These are phyloP conservation scores for Ecliptopera silaceata DNA, from an alignment of 2,888 invertebrate genomes.

Conservation along the genomic window DNA sequence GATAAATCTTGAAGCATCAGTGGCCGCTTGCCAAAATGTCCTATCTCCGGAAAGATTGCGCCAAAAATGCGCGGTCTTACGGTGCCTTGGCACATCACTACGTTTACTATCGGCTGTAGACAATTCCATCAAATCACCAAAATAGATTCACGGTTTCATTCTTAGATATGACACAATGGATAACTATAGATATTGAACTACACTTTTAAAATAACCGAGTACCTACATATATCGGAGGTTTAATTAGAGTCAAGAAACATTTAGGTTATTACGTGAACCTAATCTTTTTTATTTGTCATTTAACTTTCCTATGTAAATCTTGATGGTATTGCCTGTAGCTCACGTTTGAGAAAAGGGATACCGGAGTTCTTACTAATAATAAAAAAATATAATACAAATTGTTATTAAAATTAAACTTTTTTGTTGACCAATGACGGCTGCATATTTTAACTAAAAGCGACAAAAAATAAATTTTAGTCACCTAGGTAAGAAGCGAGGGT, in stretches of 20 bases:
- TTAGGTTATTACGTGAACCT: no score
- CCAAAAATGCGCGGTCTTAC: conserved; percentile 16
- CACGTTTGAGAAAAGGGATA: conserved; percentile 15
- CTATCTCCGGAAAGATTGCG: conserved; percentile 23
- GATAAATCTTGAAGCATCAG: neutral
- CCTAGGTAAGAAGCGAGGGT: no score
- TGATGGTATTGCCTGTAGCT: conserved; percentile 10
- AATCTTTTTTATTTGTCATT: no score
- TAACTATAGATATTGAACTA: neutral
- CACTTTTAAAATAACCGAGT: no score
- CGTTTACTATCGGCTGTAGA: conserved; percentile 8
- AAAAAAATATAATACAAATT: conserved; percentile 28
- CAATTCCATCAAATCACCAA: conserved; percentile 3
- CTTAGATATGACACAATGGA: neutral
- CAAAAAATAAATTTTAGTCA: no score
- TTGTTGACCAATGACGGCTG: conserved; percentile 19
- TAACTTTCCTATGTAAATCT: neutral
- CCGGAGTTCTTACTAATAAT: conserved; percentile 28
- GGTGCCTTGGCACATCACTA: conserved; percentile 17
- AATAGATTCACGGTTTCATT: no score
- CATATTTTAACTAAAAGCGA: neutral
- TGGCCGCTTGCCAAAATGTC: conserved; percentile 26
- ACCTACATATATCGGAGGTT: no score
- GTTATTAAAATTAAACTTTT: conserved; percentile 19
- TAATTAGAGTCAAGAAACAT: no score